Conservation (phyloP, 2,113 vertebrate species). For the Peromyscus leucopus region DNA sequence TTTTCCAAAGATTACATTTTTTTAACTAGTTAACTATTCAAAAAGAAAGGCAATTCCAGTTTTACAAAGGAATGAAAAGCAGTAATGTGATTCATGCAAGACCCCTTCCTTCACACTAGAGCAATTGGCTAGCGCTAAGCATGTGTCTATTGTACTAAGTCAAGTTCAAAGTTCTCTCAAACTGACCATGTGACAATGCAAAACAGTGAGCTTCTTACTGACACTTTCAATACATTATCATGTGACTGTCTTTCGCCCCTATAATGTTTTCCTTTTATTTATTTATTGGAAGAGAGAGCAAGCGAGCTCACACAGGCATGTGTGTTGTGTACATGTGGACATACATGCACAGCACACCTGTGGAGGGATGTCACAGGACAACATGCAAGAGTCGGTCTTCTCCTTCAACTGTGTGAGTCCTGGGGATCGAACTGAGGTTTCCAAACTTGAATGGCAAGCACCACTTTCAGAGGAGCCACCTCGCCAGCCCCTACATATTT, state of each 20-base stretch:
- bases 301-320: not conserved
- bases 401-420: not conserved
- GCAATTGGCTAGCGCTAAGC: not conserved
- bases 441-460: not conserved
- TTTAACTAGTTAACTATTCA: not conserved
- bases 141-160: not conserved
- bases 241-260: not conserved
- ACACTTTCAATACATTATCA: not conserved
- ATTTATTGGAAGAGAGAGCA: not conserved
- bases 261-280: not conserved
- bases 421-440: not conserved
- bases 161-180: not conserved
- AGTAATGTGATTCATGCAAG: not conserved
- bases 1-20: constrained; percentile 48
- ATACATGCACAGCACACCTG: not conserved
- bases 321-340: not conserved
- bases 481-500: not conserved
- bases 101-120: not conserved
- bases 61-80: constrained; percentile 11
- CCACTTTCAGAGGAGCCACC: not conserved
- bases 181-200: not conserved
- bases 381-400: not conserved
- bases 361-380: not conserved
- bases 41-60: constrained; percentile 28
- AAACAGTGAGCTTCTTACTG: not conserved